phyloP scores from a whole-genome alignment of 2,797 vertebrate species.

The Smutsia gigantea region DNA sequence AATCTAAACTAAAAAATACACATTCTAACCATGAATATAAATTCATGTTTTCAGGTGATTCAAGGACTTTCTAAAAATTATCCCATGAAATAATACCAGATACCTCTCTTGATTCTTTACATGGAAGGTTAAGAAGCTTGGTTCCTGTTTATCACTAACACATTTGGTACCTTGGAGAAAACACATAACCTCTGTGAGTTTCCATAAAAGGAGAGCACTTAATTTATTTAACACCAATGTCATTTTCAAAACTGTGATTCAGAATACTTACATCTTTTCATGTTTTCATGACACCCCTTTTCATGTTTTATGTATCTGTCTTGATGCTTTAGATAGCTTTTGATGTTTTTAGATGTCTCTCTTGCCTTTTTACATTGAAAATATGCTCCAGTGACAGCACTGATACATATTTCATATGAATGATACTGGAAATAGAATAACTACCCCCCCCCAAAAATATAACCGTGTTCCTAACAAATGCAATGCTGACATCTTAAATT shows the following conservation, averaged over 20 bases:
- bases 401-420: background rate
- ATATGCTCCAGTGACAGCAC: background rate
- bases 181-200: too few relatives aligned
- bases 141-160: too few relatives aligned
- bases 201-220: too few relatives aligned
- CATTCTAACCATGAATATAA: background rate
- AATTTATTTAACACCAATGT: too few relatives aligned
- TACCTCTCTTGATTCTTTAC: background rate
- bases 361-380: background rate
- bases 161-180: too few relatives aligned
- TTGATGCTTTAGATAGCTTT: background rate
- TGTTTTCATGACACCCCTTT: background rate
- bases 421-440: background rate
- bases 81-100: background rate
- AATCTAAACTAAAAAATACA: conserved; percentile 11
- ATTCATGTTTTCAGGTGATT: background rate
- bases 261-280: background rate
- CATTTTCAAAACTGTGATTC: too few relatives aligned
- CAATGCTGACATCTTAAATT: background rate
- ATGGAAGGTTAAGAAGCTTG: too few relatives aligned
- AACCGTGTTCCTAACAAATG: background rate
- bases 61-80: background rate
- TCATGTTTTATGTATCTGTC: background rate
- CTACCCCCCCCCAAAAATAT: background rate
- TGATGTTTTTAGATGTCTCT: background rate